Evolutionary conservation across 2,888 invertebrate species (phyloP).

Genomic region (Drosophila trichaetosa): DNA sequence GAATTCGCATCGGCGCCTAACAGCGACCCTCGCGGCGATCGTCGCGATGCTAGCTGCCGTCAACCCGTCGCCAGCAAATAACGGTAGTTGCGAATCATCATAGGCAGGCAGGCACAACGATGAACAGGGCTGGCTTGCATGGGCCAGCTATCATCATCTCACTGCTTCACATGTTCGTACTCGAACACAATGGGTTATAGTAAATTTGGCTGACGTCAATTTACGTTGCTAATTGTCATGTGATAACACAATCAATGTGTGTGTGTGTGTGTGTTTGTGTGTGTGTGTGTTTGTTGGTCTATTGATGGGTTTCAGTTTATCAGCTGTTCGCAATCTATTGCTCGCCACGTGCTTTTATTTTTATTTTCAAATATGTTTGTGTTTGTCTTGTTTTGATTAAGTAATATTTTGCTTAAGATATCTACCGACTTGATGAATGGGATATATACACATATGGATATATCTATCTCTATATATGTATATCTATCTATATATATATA

Average conservation of each 20-base stretch:
- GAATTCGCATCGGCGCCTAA: too few species aligned
- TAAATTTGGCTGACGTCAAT: constrained; percentile 50
- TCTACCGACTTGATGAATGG: not conserved
- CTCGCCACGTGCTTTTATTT: constrained; percentile 48
- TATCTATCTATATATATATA: not conserved
- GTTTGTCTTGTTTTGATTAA: not conserved
- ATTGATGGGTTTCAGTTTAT: constrained; percentile 29
- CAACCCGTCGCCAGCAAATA: too few species aligned
- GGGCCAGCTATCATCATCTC: too few species aligned
- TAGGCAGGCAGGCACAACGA: too few species aligned
- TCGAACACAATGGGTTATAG: constrained; percentile 34
- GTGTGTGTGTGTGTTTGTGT: constrained; percentile 4
- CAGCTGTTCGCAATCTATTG: constrained; percentile 28
- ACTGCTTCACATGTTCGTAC: too few species aligned
- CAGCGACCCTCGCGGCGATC: too few species aligned
- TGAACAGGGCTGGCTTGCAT: too few species aligned
- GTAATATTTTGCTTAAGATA: not conserved
- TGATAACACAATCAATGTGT: constrained; percentile 36
- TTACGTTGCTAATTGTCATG: constrained; percentile 47
- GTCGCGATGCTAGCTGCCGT: too few species aligned
- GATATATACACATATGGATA: not conserved
- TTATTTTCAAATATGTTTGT: constrained; percentile 13
- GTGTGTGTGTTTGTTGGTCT: constrained; percentile 10
- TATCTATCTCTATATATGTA: not conserved
- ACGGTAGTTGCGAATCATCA: too few species aligned